Percentiles rank a stretch among this genome's conserved stretches.
phyloP scores from a whole-genome alignment of 1,140 invertebrate species.

The Saxidomus purpurata region DNA sequence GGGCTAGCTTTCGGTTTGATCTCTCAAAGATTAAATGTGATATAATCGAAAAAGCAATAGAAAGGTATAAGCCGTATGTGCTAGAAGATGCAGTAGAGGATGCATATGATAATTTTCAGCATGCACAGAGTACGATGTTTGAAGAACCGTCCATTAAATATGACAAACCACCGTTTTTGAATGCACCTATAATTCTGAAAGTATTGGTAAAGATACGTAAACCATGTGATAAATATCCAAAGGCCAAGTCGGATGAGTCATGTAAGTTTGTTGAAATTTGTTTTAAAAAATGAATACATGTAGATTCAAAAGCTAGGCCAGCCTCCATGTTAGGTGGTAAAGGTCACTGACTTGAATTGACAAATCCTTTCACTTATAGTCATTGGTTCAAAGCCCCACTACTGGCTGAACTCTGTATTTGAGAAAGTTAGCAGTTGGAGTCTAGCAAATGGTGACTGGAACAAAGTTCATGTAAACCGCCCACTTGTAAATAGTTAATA shows the following conservation, averaged over 20 bases:
- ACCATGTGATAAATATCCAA: constrained; percentile 79
- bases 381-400: too few species aligned
- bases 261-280: constrained; percentile 80
- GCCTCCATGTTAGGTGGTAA: too few species aligned
- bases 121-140: constrained; percentile 79
- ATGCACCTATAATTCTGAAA: constrained; percentile 71
- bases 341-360: too few species aligned
- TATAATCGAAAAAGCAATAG: constrained; percentile 88
- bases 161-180: constrained; percentile 70
- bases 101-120: constrained; percentile 82
- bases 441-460: too few species aligned
- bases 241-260: constrained; percentile 81
- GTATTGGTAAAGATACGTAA: constrained; percentile 79
- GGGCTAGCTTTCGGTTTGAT: constrained; percentile 77
- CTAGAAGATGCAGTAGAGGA: constrained; percentile 81
- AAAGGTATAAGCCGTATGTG: constrained; percentile 87
- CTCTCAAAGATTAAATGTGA: constrained; percentile 87
- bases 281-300: too few species aligned
- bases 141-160: constrained; percentile 75
- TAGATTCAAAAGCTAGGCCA: too few species aligned
- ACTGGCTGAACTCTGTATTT: too few species aligned
- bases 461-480: too few species aligned
- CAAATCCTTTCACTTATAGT: too few species aligned
- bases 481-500: too few species aligned
- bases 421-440: too few species aligned